Percentiles rank a stretch among this genome's conserved stretches.
These are phyloP conservation scores for Scarus forsteni DNA, from an alignment of 2,797 vertebrate genomes.

Conservation along the genomic window DNA sequence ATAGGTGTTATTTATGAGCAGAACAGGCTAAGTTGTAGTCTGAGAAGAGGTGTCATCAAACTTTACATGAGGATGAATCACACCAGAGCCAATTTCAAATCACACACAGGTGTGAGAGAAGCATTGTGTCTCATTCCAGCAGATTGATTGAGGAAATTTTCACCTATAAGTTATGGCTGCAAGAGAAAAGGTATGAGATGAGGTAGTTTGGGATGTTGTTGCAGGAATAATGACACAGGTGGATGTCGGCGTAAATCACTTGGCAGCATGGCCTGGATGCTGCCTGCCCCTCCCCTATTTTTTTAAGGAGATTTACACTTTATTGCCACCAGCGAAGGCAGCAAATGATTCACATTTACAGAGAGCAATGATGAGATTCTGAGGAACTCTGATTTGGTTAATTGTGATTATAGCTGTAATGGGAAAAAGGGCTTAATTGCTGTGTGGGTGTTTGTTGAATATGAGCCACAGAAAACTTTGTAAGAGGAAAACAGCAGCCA, in stretches of 20 bases:
- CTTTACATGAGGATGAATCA: slow-evolving; percentile 60
- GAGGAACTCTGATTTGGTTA: slow-evolving; percentile 36
- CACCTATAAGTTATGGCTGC: slow-evolving; percentile 53
- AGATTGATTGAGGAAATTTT: slow-evolving; percentile 64
- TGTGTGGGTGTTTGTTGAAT: slow-evolving; percentile 18
- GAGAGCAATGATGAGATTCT: slow-evolving; percentile 34
- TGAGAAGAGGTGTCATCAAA: slow-evolving; percentile 46
- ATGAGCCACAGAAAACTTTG: slow-evolving; percentile 23
- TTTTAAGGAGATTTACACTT: slow-evolving; percentile 42
- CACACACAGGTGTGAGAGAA: slow-evolving; percentile 58
- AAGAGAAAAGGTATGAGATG: slow-evolving; percentile 52
- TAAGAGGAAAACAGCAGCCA: slow-evolving; percentile 5
- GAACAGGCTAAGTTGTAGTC: slow-evolving; percentile 50
- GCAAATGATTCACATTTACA: slow-evolving; percentile 48
- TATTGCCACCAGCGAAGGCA: slow-evolving; percentile 28
- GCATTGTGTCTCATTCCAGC: slow-evolving; percentile 38
- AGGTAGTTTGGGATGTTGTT: slow-evolving; percentile 52
- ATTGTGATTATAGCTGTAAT: slow-evolving; percentile 44
- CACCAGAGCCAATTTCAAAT: slow-evolving; percentile 70
- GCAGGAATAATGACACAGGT: slow-evolving; percentile 60
- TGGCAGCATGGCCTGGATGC: slow-evolving; percentile 1
- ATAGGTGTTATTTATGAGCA: slow-evolving; percentile 53
- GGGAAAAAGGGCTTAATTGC: slow-evolving; percentile 18
- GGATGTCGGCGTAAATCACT: slow-evolving; percentile 61
- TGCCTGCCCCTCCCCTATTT: not conserved